Percentiles rank a stretch among this genome's conserved stretches.
Conservation (phyloP, 1,140 invertebrate genomes). For the Drosophila athabasca region DNA sequence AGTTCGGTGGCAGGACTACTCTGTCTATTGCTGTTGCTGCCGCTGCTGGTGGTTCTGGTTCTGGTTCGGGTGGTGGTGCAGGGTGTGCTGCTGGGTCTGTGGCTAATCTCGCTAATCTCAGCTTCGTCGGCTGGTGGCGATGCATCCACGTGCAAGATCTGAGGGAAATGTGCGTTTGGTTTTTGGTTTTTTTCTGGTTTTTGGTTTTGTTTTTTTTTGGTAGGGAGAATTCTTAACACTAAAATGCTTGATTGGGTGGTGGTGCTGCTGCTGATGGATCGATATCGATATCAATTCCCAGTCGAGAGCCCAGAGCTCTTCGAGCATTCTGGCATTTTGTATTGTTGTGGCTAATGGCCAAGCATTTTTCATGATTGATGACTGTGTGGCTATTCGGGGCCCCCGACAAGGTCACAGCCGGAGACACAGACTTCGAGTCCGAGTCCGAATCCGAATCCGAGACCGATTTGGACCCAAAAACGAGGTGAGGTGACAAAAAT, state of each 20-base stretch:
- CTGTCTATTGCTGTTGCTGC: slow-evolving; percentile 11
- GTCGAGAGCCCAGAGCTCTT: slow-evolving; percentile 1
- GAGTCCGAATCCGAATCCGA: slow-evolving; percentile 1
- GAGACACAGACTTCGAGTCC: slow-evolving; percentile 14
- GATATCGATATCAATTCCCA: no score
- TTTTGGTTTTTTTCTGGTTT: slow-evolving; percentile 30
- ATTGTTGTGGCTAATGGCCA: slow-evolving; percentile 20
- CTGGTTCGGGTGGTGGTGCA: slow-evolving; percentile 1
- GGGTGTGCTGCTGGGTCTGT: slow-evolving; percentile 57
- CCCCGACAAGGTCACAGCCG: slow-evolving; percentile 54
- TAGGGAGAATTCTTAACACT: slow-evolving; percentile 27
- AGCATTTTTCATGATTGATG: slow-evolving; percentile 57
- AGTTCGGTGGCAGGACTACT: slow-evolving; percentile 58
- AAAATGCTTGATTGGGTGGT: slow-evolving; percentile 28
- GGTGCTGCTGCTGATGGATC: slow-evolving; percentile 33
- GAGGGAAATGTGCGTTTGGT: slow-evolving; percentile 55
- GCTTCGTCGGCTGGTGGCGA: slow-evolving; percentile 57
- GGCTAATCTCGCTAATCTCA: slow-evolving; percentile 6
- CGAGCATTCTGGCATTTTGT: slow-evolving; percentile 35
- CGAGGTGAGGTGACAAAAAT: slow-evolving; percentile 60
- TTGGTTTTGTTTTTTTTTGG: slow-evolving; percentile 27
- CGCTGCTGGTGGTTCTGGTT: slow-evolving; percentile 40
- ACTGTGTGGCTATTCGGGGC: slow-evolving; percentile 11
- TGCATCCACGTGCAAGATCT: slow-evolving; percentile 77
- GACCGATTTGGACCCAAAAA: background rate